phyloP scores from a whole-genome alignment of 2,797 vertebrate species.

The Tolypeutes matacus region DNA sequence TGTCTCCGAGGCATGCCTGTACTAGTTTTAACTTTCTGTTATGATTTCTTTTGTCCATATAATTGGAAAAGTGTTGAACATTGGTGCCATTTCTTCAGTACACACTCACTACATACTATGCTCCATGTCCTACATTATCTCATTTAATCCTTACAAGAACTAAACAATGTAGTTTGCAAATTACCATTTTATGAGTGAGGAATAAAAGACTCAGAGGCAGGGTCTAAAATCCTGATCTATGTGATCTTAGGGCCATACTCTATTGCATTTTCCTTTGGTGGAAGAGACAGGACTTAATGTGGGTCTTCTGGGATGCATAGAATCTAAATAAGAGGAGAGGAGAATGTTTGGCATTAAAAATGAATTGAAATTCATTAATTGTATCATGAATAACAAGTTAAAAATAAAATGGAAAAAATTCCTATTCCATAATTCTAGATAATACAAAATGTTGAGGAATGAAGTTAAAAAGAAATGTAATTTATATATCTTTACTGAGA shows the following conservation, averaged over 20 bases:
- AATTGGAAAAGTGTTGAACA: neutral
- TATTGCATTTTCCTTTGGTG: neutral
- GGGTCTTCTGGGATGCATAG: neutral
- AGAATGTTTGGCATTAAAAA: neutral
- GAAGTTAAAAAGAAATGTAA: slow-evolving; percentile 1
- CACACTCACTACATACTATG: neutral
- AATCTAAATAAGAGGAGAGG: slow-evolving; percentile 1
- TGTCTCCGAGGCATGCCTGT: too few relatives aligned
- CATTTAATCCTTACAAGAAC: neutral
- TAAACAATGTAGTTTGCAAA: neutral
- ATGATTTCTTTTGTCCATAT: neutral
- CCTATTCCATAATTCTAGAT: neutral
- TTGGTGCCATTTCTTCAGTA: neutral
- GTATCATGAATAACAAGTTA: neutral
- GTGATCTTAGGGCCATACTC: neutral
- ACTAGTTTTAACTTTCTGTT: neutral
- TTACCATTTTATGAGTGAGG: slow-evolving; percentile 42
- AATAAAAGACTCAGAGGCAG: neutral
- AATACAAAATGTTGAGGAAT: neutral
- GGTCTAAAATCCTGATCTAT: neutral
- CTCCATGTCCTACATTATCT: neutral
- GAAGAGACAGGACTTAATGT: neutral
- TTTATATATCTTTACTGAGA: neutral
- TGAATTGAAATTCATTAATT: slow-evolving; percentile 28
- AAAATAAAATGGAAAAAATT: slow-evolving; percentile 33